phyloP scores from a whole-genome alignment of 2,797 vertebrate species.

The Catostomus latipinnis region DNA sequence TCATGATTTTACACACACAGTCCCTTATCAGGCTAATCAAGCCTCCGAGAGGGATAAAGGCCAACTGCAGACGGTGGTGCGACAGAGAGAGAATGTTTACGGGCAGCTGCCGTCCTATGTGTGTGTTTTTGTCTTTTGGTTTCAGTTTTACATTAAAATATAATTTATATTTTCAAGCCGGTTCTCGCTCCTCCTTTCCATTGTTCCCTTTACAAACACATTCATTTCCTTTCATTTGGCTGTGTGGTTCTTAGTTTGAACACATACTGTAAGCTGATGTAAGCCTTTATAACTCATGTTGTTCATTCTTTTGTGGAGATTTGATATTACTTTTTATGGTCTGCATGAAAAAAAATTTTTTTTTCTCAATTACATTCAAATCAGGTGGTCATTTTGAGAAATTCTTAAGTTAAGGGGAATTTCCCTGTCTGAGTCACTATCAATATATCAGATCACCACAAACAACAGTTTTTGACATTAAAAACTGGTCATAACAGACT shows the following conservation, averaged over 20 bases:
- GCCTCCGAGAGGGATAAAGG: too few species aligned
- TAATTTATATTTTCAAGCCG: too few species aligned
- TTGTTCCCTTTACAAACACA: constrained; percentile 63
- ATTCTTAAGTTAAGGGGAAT: constrained; percentile 43
- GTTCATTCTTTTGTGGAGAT: constrained; percentile 57
- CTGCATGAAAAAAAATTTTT: constrained; percentile 22
- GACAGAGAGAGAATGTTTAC: too few species aligned
- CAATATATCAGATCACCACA: constrained; percentile 29
- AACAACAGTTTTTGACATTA: constrained; percentile 37
- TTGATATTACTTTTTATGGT: constrained; percentile 55
- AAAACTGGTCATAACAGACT: constrained; percentile 42
- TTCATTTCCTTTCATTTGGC: constrained; percentile 82
- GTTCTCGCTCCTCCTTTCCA: too few species aligned
- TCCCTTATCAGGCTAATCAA: too few species aligned
- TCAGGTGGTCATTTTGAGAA: constrained; percentile 36
- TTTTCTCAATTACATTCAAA: constrained; percentile 48
- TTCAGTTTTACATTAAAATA: too few species aligned
- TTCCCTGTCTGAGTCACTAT: constrained; percentile 44
- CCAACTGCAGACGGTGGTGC: too few species aligned
- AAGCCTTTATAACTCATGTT: constrained; percentile 76
- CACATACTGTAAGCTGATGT: constrained; percentile 67
- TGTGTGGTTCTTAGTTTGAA: constrained; percentile 78
- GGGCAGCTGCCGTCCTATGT: background rate
- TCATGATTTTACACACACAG: too few species aligned
- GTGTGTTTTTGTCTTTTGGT: too few species aligned